A percentile compares a stretch with the other conserved stretches of the same genome.
These are phyloP conservation scores for Polypterus bichir DNA, from an alignment of 2,113 vertebrate species.

Conservation along the genomic window DNA sequence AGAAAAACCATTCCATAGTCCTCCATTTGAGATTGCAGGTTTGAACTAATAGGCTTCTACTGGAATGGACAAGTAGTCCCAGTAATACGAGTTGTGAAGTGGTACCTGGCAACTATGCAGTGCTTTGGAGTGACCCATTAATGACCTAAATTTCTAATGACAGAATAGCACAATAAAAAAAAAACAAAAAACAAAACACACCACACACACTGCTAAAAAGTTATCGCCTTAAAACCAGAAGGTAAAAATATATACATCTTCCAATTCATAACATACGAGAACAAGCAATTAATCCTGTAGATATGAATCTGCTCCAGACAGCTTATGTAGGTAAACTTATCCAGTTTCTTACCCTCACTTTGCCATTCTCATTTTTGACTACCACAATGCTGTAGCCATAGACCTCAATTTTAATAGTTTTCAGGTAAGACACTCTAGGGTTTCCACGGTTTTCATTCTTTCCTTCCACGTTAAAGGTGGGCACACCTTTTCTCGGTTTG, in stretches of 20 bases:
- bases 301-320: neutral
- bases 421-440: conserved; percentile 4
- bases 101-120: no score
- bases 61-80: no score
- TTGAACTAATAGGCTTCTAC: no score
- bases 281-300: neutral
- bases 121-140: conserved; percentile 10
- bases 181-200: conserved; percentile 15
- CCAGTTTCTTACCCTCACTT: conserved; percentile 13
- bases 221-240: no score
- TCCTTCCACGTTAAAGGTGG: conserved; percentile 16
- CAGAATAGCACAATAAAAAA: no score
- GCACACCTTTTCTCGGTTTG: neutral
- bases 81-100: no score
- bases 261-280: neutral
- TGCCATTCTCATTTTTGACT: conserved; percentile 5
- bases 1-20: no score
- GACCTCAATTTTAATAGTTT: conserved; percentile 6
- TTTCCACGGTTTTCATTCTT: conserved; percentile 14
- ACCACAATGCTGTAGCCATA: conserved; percentile 21
- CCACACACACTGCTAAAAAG: no score
- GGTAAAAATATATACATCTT: neutral
- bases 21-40: no score
- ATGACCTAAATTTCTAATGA: conserved; percentile 11
- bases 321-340: no score